Percentiles rank a stretch among this genome's conserved stretches.
phyloP scores from a whole-genome alignment of 2,888 invertebrate genomes.

The Patella depressa region DNA sequence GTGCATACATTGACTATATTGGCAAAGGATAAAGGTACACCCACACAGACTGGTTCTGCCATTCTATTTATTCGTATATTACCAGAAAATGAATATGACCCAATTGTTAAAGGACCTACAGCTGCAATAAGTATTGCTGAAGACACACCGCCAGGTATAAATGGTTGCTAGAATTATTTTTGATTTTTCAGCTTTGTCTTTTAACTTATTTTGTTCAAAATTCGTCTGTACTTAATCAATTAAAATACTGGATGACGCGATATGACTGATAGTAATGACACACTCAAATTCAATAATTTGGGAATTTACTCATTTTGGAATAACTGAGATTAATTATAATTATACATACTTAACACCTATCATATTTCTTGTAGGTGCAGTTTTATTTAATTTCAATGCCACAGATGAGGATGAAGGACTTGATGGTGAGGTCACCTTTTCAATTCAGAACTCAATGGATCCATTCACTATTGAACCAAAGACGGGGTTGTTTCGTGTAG shows the following conservation, averaged over 20 bases:
- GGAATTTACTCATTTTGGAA: no score
- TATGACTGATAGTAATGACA: no score
- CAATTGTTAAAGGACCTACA: constrained; percentile 36
- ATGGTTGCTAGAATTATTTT: neutral
- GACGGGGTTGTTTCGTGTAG: constrained; percentile 35
- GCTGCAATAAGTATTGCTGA: constrained; percentile 34
- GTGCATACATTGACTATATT: constrained; percentile 40
- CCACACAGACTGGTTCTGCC: constrained; percentile 38
- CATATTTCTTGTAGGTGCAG: no score
- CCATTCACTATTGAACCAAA: constrained; percentile 28
- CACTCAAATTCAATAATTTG: no score
- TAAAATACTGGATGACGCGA: no score
- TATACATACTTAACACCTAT: no score
- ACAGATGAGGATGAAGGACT: constrained; percentile 45
- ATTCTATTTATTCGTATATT: constrained; percentile 39
- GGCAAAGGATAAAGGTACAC: constrained; percentile 45
- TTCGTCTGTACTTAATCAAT: no score
- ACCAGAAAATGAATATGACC: constrained; percentile 45
- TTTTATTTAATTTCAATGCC: constrained; percentile 23
- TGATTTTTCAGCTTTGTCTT: no score
- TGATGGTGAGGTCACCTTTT: constrained; percentile 42
- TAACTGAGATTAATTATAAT: no score
- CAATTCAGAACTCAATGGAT: constrained; percentile 24
- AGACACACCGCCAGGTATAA: constrained; percentile 36
- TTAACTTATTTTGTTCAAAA: no score